phyloP scores from a whole-genome alignment of 2,888 invertebrate species.

The Caradrina clavipalpis region DNA sequence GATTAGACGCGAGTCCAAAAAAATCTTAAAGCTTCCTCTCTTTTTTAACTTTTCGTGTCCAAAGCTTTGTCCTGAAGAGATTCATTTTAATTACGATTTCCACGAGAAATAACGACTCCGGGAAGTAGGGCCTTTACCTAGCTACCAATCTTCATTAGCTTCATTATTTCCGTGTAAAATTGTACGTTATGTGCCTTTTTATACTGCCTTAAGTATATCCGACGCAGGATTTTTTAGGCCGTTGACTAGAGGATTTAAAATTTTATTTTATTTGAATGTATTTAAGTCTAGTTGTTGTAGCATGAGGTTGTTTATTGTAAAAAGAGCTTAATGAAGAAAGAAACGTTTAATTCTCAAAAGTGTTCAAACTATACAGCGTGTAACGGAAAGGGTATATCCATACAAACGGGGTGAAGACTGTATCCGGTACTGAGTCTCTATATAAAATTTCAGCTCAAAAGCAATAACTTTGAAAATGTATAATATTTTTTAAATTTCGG shows the following conservation, averaged over 20 bases:
- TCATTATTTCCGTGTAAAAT: constrained; percentile 83
- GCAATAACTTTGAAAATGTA: too few species aligned
- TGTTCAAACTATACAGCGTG: too few species aligned
- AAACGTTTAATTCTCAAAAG: neutral
- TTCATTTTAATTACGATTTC: constrained; percentile 89
- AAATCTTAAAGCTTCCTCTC: constrained; percentile 68
- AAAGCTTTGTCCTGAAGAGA: constrained; percentile 79
- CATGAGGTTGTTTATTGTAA: neutral
- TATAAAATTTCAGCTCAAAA: too few species aligned
- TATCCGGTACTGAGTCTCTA: too few species aligned
- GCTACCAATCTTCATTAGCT: constrained; percentile 87
- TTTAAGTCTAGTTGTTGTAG: constrained; percentile 1
- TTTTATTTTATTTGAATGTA: neutral
- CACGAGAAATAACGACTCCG: constrained; percentile 81
- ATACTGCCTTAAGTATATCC: constrained; percentile 19
- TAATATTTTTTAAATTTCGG: too few species aligned
- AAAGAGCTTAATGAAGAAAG: neutral
- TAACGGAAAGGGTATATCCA: too few species aligned
- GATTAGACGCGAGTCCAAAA: constrained; percentile 68
- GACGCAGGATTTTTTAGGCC: constrained; percentile 21
- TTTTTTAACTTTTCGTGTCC: constrained; percentile 78
- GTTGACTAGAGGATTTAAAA: constrained; percentile 7
- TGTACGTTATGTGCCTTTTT: constrained; percentile 68
- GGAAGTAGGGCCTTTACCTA: constrained; percentile 80
- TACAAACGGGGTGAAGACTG: too few species aligned